phyloP scores from a whole-genome alignment of 2,797 vertebrate species.

The Microctenopoma lineatum region DNA sequence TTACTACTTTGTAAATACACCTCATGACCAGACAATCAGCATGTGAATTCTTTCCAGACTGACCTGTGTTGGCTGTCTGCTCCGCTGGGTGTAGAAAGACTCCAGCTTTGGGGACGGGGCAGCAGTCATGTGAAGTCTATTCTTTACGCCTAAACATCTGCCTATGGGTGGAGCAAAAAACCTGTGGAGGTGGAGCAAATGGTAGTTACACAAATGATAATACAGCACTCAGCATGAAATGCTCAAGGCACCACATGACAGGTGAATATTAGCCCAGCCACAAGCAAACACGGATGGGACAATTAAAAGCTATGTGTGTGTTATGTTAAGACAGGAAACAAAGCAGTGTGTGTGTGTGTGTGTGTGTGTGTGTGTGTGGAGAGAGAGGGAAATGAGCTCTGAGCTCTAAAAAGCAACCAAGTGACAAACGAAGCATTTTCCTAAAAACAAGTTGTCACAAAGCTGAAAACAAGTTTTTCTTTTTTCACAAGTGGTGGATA shows the following conservation, averaged over 20 bases:
- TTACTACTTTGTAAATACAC: too few species aligned
- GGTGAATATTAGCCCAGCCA: not conserved
- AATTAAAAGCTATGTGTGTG: too few species aligned
- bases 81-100: slow-evolving; percentile 81
- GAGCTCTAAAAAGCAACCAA: too few species aligned
- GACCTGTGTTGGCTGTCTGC: slow-evolving; percentile 76
- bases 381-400: too few species aligned
- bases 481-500: too few species aligned
- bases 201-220: slow-evolving; percentile 18
- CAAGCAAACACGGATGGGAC: not conserved
- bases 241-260: not conserved
- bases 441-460: too few species aligned
- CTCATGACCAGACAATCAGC: too few species aligned
- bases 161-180: slow-evolving; percentile 86
- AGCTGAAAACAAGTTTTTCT: too few species aligned
- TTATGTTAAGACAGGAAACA: too few species aligned
- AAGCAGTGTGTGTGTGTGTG: too few species aligned
- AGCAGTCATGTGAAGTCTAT: slow-evolving; percentile 72
- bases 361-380: too few species aligned
- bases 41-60: slow-evolving; percentile 28
- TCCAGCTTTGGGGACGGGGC: slow-evolving; percentile 81
- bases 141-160: slow-evolving; percentile 85
- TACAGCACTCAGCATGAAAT: not conserved
- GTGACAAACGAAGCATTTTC: too few species aligned
- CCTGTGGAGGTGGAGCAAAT: slow-evolving; percentile 73